phyloP scores from a whole-genome alignment of 2,113 vertebrate species.

The Ptyas mucosa region DNA sequence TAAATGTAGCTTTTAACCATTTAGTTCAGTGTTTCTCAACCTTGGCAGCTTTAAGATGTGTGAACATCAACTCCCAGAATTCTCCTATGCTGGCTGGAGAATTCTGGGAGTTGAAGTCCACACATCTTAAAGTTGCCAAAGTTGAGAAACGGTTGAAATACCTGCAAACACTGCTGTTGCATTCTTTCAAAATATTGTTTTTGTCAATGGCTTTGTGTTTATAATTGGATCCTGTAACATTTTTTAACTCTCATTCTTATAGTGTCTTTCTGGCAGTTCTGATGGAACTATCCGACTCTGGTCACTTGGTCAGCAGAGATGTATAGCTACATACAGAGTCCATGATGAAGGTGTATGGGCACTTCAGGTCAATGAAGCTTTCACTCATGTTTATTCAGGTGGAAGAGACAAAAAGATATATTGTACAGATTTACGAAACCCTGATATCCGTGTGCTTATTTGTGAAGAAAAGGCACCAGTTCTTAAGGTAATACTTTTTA shows the following conservation, averaged over 20 bases:
- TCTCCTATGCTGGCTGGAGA: no score
- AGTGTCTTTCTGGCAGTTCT: conserved; percentile 98
- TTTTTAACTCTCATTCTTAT: neutral
- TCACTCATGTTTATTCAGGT: conserved; percentile 96
- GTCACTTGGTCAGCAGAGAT: conserved; percentile 96
- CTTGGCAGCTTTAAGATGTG: no score
- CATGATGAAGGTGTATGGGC: conserved; percentile 98
- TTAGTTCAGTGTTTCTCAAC: no score
- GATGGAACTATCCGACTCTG: conserved; percentile 96
- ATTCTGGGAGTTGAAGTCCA: no score
- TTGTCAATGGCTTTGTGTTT: neutral
- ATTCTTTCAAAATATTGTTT: neutral
- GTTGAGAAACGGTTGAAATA: neutral
- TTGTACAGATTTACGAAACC: conserved; percentile 94
- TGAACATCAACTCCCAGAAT: no score
- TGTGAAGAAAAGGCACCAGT: conserved; percentile 98
- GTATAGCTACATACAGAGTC: conserved; percentile 94
- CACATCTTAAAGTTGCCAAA: no score
- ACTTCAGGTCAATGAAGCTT: conserved; percentile 94
- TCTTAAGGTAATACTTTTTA: conserved; percentile 79
- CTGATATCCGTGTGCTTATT: conserved; percentile 92
- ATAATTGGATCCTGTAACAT: neutral
- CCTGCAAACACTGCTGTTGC: neutral
- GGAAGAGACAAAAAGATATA: conserved; percentile 97
- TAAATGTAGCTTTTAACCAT: no score